Evolutionary conservation across 2,113 vertebrate genomes (phyloP).

Genomic region (Agapornis roseicollis): DNA sequence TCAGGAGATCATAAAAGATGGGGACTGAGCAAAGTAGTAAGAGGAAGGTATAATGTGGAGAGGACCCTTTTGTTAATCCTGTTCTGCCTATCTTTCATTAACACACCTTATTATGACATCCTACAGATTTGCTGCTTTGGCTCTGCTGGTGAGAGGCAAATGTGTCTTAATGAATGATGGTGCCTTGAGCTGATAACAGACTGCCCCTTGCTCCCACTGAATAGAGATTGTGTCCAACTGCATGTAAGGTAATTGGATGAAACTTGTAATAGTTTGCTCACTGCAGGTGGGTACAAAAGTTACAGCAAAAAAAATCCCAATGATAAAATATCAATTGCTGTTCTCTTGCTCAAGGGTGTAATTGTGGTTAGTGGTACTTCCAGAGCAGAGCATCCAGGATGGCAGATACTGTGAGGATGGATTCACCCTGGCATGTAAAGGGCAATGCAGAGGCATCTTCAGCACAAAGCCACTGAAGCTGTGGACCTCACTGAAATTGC

Average conservation of each 20-base stretch:
- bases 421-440: not conserved
- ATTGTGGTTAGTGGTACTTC: not conserved
- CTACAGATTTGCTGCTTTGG: not conserved
- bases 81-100: conserved; percentile 26
- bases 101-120: conserved; percentile 37
- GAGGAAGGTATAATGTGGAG: conserved; percentile 10
- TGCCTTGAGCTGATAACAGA: conserved; percentile 12
- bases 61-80: conserved; percentile 31
- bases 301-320: not conserved
- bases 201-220: conserved; percentile 8
- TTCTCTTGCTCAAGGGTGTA: not conserved
- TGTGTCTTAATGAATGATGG: conserved; percentile 54
- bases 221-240: conserved; percentile 3
- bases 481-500: not conserved
- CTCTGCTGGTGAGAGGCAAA: conserved; percentile 46
- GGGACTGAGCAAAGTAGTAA: not conserved
- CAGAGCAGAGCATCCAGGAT: not conserved
- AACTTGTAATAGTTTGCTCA: conserved; percentile 32
- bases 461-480: not conserved
- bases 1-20: conserved; percentile 7
- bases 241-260: conserved; percentile 44
- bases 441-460: not conserved
- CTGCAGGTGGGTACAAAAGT: conserved; percentile 29
- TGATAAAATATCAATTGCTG: conserved; percentile 6
- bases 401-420: not conserved